Conservation (phyloP, 2,888 invertebrate genomes). For the Cheilosia variabilis region DNA sequence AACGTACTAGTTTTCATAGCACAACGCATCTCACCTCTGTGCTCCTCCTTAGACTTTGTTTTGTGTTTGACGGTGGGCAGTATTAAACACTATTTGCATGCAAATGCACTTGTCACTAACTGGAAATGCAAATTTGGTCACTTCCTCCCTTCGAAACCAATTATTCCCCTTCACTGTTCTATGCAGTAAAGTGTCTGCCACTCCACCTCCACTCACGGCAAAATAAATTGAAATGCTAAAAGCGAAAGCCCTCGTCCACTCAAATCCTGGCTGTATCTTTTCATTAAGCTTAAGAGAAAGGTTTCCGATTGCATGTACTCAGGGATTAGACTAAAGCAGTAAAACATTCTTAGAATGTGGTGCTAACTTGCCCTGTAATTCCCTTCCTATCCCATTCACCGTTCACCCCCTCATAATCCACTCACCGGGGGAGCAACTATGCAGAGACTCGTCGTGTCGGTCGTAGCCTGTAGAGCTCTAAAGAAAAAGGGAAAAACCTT, state of each 20-base stretch:
- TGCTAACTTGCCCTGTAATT: slow-evolving; percentile 43
- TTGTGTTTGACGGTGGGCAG: not conserved
- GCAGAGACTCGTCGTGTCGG: not conserved
- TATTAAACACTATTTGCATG: slow-evolving; percentile 54
- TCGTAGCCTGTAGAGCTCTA: not conserved
- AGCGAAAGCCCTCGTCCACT: slow-evolving; percentile 8
- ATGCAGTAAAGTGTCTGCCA: slow-evolving; percentile 4
- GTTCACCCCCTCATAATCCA: not conserved
- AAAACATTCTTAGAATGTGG: slow-evolving; percentile 51
- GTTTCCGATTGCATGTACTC: slow-evolving; percentile 62
- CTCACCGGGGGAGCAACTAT: slow-evolving; percentile 23
- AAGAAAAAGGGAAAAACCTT: slow-evolving; percentile 39
- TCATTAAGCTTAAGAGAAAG: slow-evolving; percentile 44
- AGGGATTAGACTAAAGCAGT: slow-evolving; percentile 59
- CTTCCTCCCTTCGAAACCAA: slow-evolving; percentile 23
- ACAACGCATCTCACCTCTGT: too few relatives aligned
- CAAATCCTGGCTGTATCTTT: slow-evolving; percentile 10
- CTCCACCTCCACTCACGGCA: slow-evolving; percentile 15
- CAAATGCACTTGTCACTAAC: slow-evolving; percentile 61
- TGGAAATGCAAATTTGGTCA: slow-evolving; percentile 47
- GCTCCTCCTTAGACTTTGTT: not conserved
- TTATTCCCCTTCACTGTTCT: slow-evolving; percentile 33
- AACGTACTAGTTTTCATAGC: too few relatives aligned
- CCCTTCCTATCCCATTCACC: not conserved
- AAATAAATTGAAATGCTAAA: slow-evolving; percentile 47